Percentiles rank a stretch among this genome's conserved stretches.
phyloP scores from a whole-genome alignment of 2,797 vertebrate species.

The Microctenopoma stevenorrisi region DNA sequence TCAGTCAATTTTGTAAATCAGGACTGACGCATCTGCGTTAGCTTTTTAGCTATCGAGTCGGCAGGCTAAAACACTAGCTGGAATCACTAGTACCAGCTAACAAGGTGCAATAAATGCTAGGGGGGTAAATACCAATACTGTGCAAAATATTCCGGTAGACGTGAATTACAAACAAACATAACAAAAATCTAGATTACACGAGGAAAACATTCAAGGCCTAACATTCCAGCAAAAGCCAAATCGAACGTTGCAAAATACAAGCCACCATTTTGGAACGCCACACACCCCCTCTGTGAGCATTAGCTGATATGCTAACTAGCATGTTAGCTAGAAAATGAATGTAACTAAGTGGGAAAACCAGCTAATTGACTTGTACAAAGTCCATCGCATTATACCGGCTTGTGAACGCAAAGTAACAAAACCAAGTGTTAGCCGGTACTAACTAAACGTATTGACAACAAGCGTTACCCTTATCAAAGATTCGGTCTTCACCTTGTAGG shows the following conservation, averaged over 20 bases:
- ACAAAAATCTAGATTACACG: not conserved
- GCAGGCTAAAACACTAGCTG: slow-evolving; percentile 62
- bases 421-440: not conserved
- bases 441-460: not conserved
- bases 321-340: slow-evolving; percentile 60
- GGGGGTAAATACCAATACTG: rapidly evolving
- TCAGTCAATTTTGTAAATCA: slow-evolving; percentile 38
- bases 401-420: not conserved
- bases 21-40: slow-evolving; percentile 74
- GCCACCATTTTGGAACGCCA: slow-evolving; percentile 87
- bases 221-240: slow-evolving; percentile 40
- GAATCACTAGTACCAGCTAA: slow-evolving; percentile 4
- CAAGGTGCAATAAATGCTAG: not conserved
- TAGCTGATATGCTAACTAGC: slow-evolving; percentile 71
- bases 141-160: rapidly evolving
- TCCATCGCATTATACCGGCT: slow-evolving; percentile 1
- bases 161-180: too few species aligned
- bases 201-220: slow-evolving; percentile 48
- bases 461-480: too few species aligned
- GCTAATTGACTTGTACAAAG: slow-evolving; percentile 51
- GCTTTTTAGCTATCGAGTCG: slow-evolving; percentile 56
- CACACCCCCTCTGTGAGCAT: slow-evolving; percentile 79
- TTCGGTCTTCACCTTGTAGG: not conserved
- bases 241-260: slow-evolving; percentile 77
- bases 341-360: slow-evolving; percentile 22